Conservation (phyloP, 1,140 invertebrate genomes). For the Leptinotarsa lineolata region DNA sequence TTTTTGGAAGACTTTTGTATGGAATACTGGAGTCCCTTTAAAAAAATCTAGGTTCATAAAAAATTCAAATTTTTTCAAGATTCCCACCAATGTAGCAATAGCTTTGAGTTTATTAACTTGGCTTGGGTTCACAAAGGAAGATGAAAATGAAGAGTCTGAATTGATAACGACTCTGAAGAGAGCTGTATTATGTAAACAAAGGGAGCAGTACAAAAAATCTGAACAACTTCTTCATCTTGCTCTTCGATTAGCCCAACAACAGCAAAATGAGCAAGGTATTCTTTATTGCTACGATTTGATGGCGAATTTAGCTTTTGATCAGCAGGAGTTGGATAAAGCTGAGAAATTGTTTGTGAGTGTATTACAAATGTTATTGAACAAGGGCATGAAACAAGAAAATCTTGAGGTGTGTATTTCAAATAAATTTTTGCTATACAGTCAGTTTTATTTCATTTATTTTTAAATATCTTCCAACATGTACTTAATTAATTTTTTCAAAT, state of each 20-base stretch:
- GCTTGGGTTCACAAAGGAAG: constrained; percentile 55
- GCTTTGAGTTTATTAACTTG: constrained; percentile 53
- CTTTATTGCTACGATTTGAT: constrained; percentile 89
- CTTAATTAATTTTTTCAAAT: no score
- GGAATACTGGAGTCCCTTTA: no score
- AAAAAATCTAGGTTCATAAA: no score
- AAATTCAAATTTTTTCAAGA: background rate
- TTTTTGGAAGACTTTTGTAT: no score
- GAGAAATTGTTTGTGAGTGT: constrained; percentile 82
- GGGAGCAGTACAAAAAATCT: constrained; percentile 76
- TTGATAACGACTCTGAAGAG: constrained; percentile 75
- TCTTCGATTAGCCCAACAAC: constrained; percentile 79
- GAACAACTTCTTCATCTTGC: constrained; percentile 84
- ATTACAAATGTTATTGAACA: constrained; percentile 73
- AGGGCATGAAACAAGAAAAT: constrained; percentile 73
- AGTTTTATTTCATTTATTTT: no score
- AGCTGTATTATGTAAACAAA: constrained; percentile 73
- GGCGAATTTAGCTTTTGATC: constrained; percentile 85
- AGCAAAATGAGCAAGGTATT: constrained; percentile 73
- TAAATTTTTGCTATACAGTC: no score
- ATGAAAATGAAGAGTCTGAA: constrained; percentile 68
- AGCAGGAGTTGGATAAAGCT: constrained; percentile 77
- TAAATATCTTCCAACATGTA: no score
- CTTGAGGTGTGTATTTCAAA: constrained; percentile 62
- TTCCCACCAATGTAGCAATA: constrained; percentile 21